Base-by-base conservation (phyloP, 92 coral and sea anemone genomes). In the Montipora capitata region DNA sequence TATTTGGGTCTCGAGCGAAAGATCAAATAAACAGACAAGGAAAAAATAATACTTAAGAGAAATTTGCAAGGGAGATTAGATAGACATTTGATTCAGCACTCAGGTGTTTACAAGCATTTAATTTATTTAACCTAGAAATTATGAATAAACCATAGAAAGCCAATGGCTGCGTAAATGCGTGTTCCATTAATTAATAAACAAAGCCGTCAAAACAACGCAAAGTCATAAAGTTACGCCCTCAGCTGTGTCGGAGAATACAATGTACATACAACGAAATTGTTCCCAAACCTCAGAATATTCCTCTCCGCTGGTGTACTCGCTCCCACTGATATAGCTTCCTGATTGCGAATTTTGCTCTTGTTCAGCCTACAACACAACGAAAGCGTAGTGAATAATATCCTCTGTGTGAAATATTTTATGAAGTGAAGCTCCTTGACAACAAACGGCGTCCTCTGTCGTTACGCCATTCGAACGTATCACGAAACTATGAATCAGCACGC, bases 251-350 rank as follows among this genome's bases (percentile, higher is more conserved):
- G 14, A 39, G 8, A 45, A 40, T n/a, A 4, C 44, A 52, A 40
- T 27, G 35, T 27, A 27, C 35, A 27, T 27, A 27, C 35, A 15
- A 38, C 12, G 12, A 63, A 63, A 18, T 13, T 72, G 45, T 72
- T 72, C 43, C 43, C 87, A 20, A 84, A 97, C 99, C 99, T 97
- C 99, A 10, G 99, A 97, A 4, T 96, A 95, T 58, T 97, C 98
- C 4, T 94, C 99, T 14, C 99, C 99, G 74, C 96, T 94, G 38
- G 98, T 95, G 83, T 94, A 97, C 16, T 95, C 98, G 62, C 94
- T 94, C 5, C 96, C 99, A 76, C 99, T 97, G 65, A 93, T 86
- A 66, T 92, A 97, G 74, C 99, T 97, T 49, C 99, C 99, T 16
- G 98, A 91, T 65, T 85, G 98, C 11, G 94, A 93, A 57, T 92